A percentile compares a stretch with the other conserved stretches of the same genome.
These are phyloP conservation scores for Oryzias curvinotus DNA, from an alignment of 2,113 vertebrate genomes.

Conservation along the genomic window DNA sequence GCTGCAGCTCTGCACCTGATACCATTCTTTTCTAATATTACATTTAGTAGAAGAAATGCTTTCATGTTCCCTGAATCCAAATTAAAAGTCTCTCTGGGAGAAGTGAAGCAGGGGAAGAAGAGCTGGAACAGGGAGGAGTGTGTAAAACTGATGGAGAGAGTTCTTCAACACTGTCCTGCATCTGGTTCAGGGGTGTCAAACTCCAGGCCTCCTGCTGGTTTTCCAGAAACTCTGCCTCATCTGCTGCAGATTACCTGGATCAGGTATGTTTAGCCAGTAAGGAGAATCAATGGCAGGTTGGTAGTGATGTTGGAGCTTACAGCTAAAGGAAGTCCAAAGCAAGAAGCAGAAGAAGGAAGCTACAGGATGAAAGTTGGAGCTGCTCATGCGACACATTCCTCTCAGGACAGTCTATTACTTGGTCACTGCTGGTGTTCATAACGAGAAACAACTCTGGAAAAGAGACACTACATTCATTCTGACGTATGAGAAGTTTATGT, in stretches of 20 bases:
- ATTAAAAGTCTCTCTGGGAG: conserved; percentile 73
- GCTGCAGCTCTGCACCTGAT: conserved; percentile 69
- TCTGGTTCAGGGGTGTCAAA: conserved; percentile 24
- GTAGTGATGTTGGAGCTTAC: conserved; percentile 60
- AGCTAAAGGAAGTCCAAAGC: conserved; percentile 70
- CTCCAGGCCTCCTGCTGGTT: too few species aligned
- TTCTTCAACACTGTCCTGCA: conserved; percentile 72
- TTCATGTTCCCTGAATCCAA: conserved; percentile 70
- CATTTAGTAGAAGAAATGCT: conserved; percentile 67
- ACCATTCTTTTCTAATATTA: conserved; percentile 77
- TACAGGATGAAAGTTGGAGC: conserved; percentile 44
- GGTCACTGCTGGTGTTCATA: too few species aligned
- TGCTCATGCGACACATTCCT: conserved; percentile 27
- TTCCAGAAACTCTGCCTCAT: too few species aligned
- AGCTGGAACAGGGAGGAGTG: conserved; percentile 45
- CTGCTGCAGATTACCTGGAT: too few species aligned
- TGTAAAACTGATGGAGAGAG: conserved; percentile 50
- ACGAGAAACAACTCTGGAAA: too few species aligned
- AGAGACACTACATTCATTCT: too few species aligned
- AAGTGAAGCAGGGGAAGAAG: conserved; percentile 72
- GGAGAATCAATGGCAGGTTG: too few species aligned
- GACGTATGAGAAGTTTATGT: too few species aligned
- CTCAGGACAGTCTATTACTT: too few species aligned
- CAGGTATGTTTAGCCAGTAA: too few species aligned
- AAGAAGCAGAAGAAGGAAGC: conserved; percentile 17